Percentiles rank a stretch among this genome's conserved stretches.
These are phyloP conservation scores for Triplophysa siluroides DNA, from an alignment of 2,113 vertebrate species.

Conservation along the genomic window DNA sequence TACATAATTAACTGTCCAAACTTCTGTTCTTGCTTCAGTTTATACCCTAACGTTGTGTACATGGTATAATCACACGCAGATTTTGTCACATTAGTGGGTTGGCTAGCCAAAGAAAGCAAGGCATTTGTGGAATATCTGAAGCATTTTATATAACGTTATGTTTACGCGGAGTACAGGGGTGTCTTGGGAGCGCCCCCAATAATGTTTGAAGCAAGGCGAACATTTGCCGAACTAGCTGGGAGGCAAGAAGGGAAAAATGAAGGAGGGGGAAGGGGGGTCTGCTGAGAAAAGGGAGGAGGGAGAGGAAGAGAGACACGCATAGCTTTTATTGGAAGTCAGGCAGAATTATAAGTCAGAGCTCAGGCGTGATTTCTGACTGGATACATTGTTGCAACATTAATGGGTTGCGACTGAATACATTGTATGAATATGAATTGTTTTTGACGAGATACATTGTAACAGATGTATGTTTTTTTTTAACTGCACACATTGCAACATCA, in stretches of 20 bases:
- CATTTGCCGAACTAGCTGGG: constrained; percentile 66
- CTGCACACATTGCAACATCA: neutral
- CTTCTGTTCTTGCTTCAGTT: constrained; percentile 17
- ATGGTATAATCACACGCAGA: neutral
- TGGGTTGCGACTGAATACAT: neutral
- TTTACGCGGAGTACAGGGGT: constrained; percentile 5
- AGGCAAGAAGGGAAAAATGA: constrained; percentile 70
- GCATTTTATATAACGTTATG: constrained; percentile 34
- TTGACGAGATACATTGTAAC: constrained; percentile 42
- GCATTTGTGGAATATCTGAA: constrained; percentile 1
- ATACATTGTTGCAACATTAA: constrained; percentile 42
- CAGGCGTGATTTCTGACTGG: constrained; percentile 50
- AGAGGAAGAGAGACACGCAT: constrained; percentile 48
- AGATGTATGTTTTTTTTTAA: neutral
- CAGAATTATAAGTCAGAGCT: constrained; percentile 24
- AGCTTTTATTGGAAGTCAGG: constrained; percentile 53
- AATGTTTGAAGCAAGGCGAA: constrained; percentile 50
- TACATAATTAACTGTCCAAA: constrained; percentile 18
- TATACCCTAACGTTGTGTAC: constrained; percentile 27
- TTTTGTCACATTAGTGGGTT: constrained; percentile 2
- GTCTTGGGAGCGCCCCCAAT: constrained; percentile 31
- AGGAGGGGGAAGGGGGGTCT: constrained; percentile 45
- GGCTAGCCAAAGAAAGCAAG: constrained; percentile 16
- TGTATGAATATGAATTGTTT: neutral
- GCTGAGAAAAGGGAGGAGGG: constrained; percentile 24